Percentiles rank a stretch among this genome's conserved stretches.
Conservation (phyloP, 1,140 invertebrate genomes). For the Drosophila arizonae region DNA sequence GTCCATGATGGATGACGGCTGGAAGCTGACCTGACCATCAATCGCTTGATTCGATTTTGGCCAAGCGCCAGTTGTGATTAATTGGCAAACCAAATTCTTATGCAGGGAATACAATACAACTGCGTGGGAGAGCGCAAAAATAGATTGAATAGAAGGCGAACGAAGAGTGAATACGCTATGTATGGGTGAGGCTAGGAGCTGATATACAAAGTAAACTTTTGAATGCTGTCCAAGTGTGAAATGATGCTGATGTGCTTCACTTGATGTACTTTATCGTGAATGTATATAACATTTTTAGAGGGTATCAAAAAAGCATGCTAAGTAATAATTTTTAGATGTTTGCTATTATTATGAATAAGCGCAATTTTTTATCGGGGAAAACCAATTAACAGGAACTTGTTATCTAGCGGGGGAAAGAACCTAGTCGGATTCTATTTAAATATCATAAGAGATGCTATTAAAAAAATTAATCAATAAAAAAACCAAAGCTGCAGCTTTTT, state of each 20-base stretch:
- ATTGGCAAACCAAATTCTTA: constrained; percentile 48
- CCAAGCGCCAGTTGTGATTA: constrained; percentile 72
- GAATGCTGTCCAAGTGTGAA: too few species aligned
- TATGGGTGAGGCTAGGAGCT: not conserved
- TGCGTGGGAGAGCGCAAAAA: constrained; percentile 25
- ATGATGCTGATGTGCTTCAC: too few species aligned
- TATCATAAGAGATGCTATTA: not conserved
- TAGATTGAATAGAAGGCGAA: not conserved
- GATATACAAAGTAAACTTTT: too few species aligned
- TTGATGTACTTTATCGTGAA: too few species aligned
- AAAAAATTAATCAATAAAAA: not conserved
- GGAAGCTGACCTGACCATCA: constrained; percentile 17
- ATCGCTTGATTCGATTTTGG: constrained; percentile 14
- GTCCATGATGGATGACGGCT: constrained; percentile 64
- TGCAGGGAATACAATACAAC: constrained; percentile 5
- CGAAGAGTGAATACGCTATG: not conserved
- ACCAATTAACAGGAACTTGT: not conserved
- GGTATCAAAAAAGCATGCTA: too few species aligned
- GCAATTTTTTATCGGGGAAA: not conserved
- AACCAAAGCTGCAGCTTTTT: not conserved
- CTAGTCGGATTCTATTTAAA: not conserved
- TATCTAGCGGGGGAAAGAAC: not conserved
- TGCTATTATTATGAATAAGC: too few species aligned
- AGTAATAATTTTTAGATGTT: too few species aligned
- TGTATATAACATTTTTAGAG: too few species aligned